Conservation (phyloP, 2,797 vertebrate genomes). For the Oryzias sinensis region DNA sequence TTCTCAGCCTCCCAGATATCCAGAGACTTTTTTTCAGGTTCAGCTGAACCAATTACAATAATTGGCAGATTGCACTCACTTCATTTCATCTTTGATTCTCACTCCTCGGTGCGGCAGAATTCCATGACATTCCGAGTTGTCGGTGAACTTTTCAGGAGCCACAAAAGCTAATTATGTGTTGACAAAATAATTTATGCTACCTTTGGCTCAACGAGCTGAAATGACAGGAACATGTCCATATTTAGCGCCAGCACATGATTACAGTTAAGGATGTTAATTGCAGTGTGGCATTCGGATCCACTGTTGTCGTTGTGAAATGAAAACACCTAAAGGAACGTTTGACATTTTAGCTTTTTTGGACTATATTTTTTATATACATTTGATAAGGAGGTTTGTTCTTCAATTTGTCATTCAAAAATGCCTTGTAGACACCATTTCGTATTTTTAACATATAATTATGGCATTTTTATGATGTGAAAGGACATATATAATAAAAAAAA, state of each 20-base stretch:
- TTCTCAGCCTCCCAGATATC: slow-evolving; percentile 12
- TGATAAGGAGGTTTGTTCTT: slow-evolving; percentile 26
- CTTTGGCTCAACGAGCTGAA: slow-evolving; percentile 5
- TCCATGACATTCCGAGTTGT: slow-evolving; percentile 9
- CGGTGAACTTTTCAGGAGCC: slow-evolving; percentile 12
- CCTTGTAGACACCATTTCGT: background rate
- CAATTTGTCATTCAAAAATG: slow-evolving; percentile 28
- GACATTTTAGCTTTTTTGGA: slow-evolving; percentile 44
- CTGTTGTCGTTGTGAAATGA: slow-evolving; percentile 42
- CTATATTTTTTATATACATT: slow-evolving; percentile 31
- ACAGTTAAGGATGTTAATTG: slow-evolving; percentile 53
- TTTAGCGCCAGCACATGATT: slow-evolving; percentile 23
- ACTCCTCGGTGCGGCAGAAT: slow-evolving; percentile 4
- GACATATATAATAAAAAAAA: no score
- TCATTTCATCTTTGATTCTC: slow-evolving; percentile 27
- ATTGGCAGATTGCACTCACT: slow-evolving; percentile 35
- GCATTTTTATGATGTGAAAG: no score
- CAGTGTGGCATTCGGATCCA: slow-evolving; percentile 38
- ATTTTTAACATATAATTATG: no score
- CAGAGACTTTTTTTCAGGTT: slow-evolving; percentile 16
- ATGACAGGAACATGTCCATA: slow-evolving; percentile 11
- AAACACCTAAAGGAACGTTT: slow-evolving; percentile 49
- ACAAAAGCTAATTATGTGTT: slow-evolving; percentile 10
- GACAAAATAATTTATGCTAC: slow-evolving; percentile 18
- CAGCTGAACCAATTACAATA: slow-evolving; percentile 38